phyloP scores from a whole-genome alignment of 2,888 invertebrate species.

The Eupithecia tripunctaria region DNA sequence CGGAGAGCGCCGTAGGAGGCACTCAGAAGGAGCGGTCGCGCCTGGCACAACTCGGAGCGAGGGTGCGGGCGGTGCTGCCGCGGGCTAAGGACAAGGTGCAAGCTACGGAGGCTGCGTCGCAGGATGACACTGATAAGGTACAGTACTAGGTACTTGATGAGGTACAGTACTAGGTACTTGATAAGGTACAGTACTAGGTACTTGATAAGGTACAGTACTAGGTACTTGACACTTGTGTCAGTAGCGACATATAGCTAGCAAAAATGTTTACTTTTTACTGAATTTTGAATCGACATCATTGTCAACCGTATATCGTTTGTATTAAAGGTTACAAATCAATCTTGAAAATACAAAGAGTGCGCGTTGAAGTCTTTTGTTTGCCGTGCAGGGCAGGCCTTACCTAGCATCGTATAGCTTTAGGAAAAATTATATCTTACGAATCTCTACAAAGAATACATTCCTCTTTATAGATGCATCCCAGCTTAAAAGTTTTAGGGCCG shows the following conservation, averaged over 20 bases:
- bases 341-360: too few relatives aligned
- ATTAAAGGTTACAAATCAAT: too few relatives aligned
- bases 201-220: conserved; percentile 50
- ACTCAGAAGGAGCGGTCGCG: conserved; percentile 62
- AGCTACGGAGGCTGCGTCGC: conserved; percentile 57
- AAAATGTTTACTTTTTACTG: conserved; percentile 33
- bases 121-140: conserved; percentile 58
- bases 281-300: too few relatives aligned
- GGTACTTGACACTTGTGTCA: conserved; percentile 51
- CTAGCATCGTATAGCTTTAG: too few relatives aligned
- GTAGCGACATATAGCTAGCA: conserved; percentile 78
- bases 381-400: too few relatives aligned
- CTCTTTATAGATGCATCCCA: too few relatives aligned
- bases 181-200: conserved; percentile 44
- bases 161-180: conserved; percentile 14
- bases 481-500: too few relatives aligned
- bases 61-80: conserved; percentile 71
- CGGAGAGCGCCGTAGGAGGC: conserved; percentile 79
- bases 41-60: conserved; percentile 67
- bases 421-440: too few relatives aligned
- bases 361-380: too few relatives aligned
- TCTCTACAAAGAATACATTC: too few relatives aligned
- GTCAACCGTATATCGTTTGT: too few relatives aligned
- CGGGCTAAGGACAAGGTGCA: conserved; percentile 72
- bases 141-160: conserved; percentile 44